Conservation (phyloP, 1,140 invertebrate genomes). For the Cherax destructor region DNA sequence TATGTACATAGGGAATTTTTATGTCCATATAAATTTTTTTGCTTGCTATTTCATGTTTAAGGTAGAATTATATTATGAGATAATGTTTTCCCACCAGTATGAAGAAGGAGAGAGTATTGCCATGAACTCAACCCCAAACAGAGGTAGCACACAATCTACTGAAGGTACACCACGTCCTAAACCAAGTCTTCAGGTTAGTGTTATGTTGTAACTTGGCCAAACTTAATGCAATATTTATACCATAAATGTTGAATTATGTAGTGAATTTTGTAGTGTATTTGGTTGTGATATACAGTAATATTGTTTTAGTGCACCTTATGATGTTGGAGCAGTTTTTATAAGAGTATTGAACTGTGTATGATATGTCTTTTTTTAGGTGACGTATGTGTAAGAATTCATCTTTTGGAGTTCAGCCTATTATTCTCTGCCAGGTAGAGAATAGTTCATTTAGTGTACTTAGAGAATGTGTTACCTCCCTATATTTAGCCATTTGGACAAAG, state of each 20-base stretch:
- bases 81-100: slow-evolving; percentile 38
- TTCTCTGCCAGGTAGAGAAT: slow-evolving; percentile 11
- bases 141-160: slow-evolving; percentile 44
- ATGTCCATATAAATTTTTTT: too few relatives aligned
- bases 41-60: too few relatives aligned
- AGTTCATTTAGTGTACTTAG: background rate
- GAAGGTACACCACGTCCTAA: slow-evolving; percentile 40
- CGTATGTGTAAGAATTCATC: slow-evolving; percentile 4
- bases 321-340: background rate
- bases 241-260: too few relatives aligned
- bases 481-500: background rate
- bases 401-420: background rate
- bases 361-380: background rate
- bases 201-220: background rate
- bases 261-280: too few relatives aligned
- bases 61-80: background rate
- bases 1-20: too few relatives aligned
- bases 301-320: background rate
- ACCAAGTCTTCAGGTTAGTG: slow-evolving; percentile 76
- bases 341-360: background rate
- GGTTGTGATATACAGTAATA: background rate
- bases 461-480: background rate
- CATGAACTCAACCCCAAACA: slow-evolving; percentile 49
- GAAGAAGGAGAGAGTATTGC: slow-evolving; percentile 55
- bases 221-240: too few relatives aligned